Percentiles rank a stretch among this genome's conserved stretches.
phyloP scores from a whole-genome alignment of 1,140 invertebrate species.

The Camponotus vicinus region DNA sequence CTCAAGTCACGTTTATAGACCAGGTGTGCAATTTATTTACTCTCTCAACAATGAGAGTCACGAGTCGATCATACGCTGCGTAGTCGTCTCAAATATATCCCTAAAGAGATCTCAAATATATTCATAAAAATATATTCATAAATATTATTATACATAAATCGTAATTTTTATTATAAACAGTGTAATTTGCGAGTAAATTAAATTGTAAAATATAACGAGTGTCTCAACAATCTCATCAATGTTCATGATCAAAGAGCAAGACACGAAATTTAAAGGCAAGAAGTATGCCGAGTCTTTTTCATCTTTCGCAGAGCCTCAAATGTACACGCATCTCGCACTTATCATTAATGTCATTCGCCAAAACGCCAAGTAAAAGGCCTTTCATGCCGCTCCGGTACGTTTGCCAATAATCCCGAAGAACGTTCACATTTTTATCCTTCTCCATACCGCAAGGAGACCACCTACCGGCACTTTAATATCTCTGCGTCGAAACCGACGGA shows the following conservation, averaged over 20 bases:
- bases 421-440: conserved; percentile 65
- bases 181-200: neutral
- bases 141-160: neutral
- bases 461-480: conserved; percentile 70
- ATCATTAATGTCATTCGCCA: neutral
- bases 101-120: neutral
- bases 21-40: neutral
- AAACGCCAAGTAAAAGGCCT: conserved; percentile 11
- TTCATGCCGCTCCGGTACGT: conserved; percentile 42
- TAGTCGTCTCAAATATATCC: neutral
- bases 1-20: conserved; percentile 51
- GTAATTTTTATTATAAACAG: neutral
- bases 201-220: conserved; percentile 3
- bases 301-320: neutral
- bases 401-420: conserved; percentile 66
- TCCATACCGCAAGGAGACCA: conserved; percentile 49
- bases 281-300: neutral
- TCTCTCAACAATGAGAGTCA: neutral
- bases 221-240: neutral
- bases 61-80: conserved; percentile 20
- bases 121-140: neutral
- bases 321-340: neutral
- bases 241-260: neutral
- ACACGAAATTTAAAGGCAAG: too few species aligned
- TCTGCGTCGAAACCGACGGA: conserved; percentile 67